Evolutionary conservation across 2,888 invertebrate genomes (phyloP), one percentile per base, ranked within the genome.

Genomic region (Drosophila pegasa): DNA sequence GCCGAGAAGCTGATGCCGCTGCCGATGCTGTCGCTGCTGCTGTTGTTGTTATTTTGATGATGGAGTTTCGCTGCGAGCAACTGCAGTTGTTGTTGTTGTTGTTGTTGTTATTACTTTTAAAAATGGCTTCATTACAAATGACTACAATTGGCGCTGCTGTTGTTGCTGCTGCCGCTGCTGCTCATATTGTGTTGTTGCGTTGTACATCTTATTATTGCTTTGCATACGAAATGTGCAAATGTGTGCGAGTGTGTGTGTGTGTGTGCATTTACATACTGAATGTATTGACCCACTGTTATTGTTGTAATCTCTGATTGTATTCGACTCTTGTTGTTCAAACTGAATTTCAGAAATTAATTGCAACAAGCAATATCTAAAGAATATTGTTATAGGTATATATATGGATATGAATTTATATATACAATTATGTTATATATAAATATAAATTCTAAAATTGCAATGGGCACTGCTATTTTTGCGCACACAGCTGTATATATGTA

Each of bases 121-220:
- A 82, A 82, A 82, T 82, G 82, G 82, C 82, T 82, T 75, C 82
- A 75, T 79, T 76, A 71, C 77, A 78, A 75, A 75, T 74, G 67
- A 75, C 65, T 75, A 60, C 63, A 70, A 63, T 75, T 69, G 65
- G 52, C 38, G 37, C 62, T 57, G 47, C 33, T 62, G 55, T 35
- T 63, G 25, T 27, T 31, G 59, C 10, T 40, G 60, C 52, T 52
- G 45, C 38, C 52, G 55, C 43, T 50, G 25, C 33, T 20, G 47
- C 25, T 47, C 43, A 43, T 61, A 22, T 54, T 33, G 35, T 55
- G 48, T 54, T 52, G 25, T 40, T 63, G 43, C 37, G 18, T 25
- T 31, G 45, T 37, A 58, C 59, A 55, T 59, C 55, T 69, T 48
- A 63, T 63, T 74, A 41, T 59, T 59, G 48, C 58, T 61, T 33